Evolutionary conservation across 2,888 invertebrate genomes (phyloP), one percentile per base, ranked within the genome.

Genomic region (Athalia rosae): DNA sequence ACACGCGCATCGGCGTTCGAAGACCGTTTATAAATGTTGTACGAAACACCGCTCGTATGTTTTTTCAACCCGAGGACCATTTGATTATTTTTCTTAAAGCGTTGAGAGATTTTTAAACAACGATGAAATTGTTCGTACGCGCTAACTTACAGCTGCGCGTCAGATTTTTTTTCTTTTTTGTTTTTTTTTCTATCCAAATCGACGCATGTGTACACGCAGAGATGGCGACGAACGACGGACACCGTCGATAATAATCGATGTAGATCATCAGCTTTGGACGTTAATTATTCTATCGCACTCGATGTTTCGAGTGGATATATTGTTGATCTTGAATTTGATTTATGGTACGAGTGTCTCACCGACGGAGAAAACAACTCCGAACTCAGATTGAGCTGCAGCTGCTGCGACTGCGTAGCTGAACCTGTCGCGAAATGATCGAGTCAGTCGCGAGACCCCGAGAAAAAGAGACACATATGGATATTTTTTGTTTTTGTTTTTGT

Each of bases 331-430:
- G 67, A 53, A 67, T 66, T 48, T 11, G 41, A 41, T 66, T 48
- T 48, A 15, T 66, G 48, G n/a, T 4, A 13, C 48, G 53, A 53
- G 9, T 48, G 48, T 8, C 4, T 9, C 15, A 64, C 4, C 47
- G 4, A 13, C 15, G 43, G 58, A 58, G 58, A 45, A 71, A 71
- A 71, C 58, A 71, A 71, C 71, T 58, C 58, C 15, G 13, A 43
- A 71, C 58, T 4, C 7, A 71, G 58, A 58, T n/a, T n/a, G n/a
- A 45, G 13, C 45, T 66, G 15, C 28, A 28, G 28, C 28, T 53
- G 9, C 8, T 53, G 53, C 53, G 4, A 53, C 53, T 53, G 11
- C 56, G 69, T 43, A 69, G 9, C 3, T 66, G 13, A 8, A 28
- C 61, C 8, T 69, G 11, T n/a, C 6, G 9, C 6, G 11, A 43